These are phyloP conservation scores for Cephus spinipes DNA, from an alignment of 2,888 invertebrate species.

Conservation along the genomic window DNA sequence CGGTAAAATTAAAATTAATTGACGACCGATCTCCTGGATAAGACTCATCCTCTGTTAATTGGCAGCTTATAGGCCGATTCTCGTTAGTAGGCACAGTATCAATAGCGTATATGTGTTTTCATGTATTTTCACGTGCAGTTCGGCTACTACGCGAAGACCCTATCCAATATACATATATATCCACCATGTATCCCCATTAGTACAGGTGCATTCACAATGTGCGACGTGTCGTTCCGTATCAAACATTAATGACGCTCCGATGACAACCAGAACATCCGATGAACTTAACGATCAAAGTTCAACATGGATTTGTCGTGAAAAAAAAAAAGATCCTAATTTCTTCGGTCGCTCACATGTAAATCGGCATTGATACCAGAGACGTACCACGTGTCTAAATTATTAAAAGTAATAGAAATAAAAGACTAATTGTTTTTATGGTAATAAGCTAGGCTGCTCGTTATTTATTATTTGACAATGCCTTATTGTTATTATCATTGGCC, in stretches of 20 bases:
- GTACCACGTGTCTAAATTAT: no score
- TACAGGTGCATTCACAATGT: slow-evolving; percentile 38
- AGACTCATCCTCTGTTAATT: slow-evolving; percentile 61
- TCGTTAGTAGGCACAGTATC: slow-evolving; percentile 55
- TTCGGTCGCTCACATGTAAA: neutral
- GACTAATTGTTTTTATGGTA: neutral
- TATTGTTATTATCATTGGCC: neutral
- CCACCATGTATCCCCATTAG: slow-evolving; percentile 4
- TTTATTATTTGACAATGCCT: neutral
- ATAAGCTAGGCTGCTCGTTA: neutral
- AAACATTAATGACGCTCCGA: neutral
- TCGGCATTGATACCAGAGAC: neutral
- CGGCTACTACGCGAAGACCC: neutral
- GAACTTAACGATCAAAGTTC: slow-evolving; percentile 49
- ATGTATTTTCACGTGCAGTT: slow-evolving; percentile 35
- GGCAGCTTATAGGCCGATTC: slow-evolving; percentile 60
- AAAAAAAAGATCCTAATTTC: neutral
- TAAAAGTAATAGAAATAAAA: neutral
- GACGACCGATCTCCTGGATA: slow-evolving; percentile 51
- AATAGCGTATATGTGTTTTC: slow-evolving; percentile 40
- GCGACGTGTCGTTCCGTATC: neutral
- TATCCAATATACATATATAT: neutral
- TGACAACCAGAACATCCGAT: slow-evolving; percentile 33
- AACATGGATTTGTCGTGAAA: neutral
- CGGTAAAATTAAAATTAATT: slow-evolving; percentile 59